Conservation (phyloP, 1,140 invertebrate species). For the Agrilus planipennis region DNA sequence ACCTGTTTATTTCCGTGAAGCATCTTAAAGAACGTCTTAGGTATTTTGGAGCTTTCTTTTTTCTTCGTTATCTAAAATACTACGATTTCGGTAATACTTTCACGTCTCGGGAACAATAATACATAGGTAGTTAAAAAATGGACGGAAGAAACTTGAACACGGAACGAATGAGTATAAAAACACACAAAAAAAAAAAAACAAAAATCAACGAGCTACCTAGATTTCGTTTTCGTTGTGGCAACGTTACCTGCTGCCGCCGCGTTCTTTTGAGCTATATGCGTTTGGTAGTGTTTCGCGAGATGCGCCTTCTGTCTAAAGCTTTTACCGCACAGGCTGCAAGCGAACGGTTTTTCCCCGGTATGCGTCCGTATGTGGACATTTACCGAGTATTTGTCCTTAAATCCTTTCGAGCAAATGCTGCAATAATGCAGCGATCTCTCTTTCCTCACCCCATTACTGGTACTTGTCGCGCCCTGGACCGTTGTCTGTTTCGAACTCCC, state of each 20-base stretch:
- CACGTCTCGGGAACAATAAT: background rate
- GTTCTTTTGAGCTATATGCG: constrained; percentile 74
- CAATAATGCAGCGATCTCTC: constrained; percentile 81
- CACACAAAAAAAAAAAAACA: constrained; percentile 2
- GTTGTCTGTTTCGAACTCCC: constrained; percentile 27
- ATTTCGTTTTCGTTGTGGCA: constrained; percentile 26
- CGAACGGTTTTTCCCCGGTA: constrained; percentile 83
- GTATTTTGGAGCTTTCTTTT: background rate
- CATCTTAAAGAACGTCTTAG: background rate
- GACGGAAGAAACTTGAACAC: background rate
- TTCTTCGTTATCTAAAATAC: background rate
- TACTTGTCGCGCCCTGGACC: constrained; percentile 34
- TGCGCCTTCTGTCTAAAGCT: constrained; percentile 93
- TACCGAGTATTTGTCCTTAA: constrained; percentile 88
- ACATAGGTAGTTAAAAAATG: no score
- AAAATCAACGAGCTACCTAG: constrained; percentile 24
- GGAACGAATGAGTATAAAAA: background rate
- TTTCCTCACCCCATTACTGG: constrained; percentile 52
- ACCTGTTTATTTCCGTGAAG: no score
- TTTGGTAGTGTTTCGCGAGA: constrained; percentile 94
- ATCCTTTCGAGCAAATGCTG: constrained; percentile 83
- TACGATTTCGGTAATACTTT: background rate
- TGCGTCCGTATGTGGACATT: constrained; percentile 86
- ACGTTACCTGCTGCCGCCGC: constrained; percentile 29
- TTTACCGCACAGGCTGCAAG: constrained; percentile 78